Base-by-base conservation (phyloP, 2,113 vertebrate genomes). In the Aplodontia rufa region DNA sequence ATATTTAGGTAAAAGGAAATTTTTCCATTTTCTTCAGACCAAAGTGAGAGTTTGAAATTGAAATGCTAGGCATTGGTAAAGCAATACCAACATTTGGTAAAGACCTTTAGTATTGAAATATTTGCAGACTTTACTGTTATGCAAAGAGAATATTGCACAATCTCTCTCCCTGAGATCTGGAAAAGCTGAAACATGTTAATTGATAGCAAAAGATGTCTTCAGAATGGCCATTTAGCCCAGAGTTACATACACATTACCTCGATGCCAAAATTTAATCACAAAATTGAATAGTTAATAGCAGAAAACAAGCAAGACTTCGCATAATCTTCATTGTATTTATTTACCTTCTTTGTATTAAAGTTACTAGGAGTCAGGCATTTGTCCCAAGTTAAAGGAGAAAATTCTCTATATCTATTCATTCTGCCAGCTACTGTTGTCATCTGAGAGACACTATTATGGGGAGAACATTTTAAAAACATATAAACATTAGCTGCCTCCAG, bases 271-370 rank as follows among this genome's bases (percentile, higher is more conserved):
- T 75, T 60, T 79, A 74, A 89, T 89, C 80, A 90, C 35, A 97
- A 92, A 90, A 93, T 96, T 74, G 92, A 97, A 88, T 71, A 40
- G 49, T 85, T 83, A 86, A 79, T 86, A 32, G 35, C 53, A 86
- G 37, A 37, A 69, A 96, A 93, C 8, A 94, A 79, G 32, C 47
- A 14, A 80, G 16, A 49, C 55, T 87, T 9, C 32, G 6, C 11
- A 81, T 45, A 26, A 89, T 87, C 62, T 86, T 45, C 53, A 89
- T 71, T 76, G 5, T 51, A 32, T 95, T 91, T 84, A 24, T 20
- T 96, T 72, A 40, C 28, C 6, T 72, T 71, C 62, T 12, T 93
- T 17, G 12, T 60, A 68, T 53, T 53, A 93, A n/a, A 17, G 85
- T 35, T 68, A 91, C 16, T 58, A 53, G 53, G 47, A 97, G 80